Evolutionary conservation across 2,888 invertebrate genomes (phyloP).

Genomic region (Helleia helle): DNA sequence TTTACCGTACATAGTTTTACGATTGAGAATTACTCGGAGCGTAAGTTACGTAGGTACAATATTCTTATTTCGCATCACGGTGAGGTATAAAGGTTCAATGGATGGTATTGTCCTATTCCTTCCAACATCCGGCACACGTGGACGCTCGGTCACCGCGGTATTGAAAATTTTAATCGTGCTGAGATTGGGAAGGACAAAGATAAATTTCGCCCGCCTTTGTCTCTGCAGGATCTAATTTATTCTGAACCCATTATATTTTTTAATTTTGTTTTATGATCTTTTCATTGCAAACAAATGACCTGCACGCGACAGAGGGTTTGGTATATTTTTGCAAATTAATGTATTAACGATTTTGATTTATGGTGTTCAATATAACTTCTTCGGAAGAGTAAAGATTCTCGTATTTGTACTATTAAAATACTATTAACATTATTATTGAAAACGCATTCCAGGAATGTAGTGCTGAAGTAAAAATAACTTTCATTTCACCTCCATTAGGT

Average conservation of each 20-base stretch:
- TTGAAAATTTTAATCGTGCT: constrained; percentile 38
- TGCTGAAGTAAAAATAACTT: too few species aligned
- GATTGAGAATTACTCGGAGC: constrained; percentile 14
- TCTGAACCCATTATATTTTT: constrained; percentile 18
- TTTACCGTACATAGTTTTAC: constrained; percentile 24
- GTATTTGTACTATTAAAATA: too few species aligned
- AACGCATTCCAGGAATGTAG: too few species aligned
- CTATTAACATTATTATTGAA: too few species aligned
- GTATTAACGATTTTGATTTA: too few species aligned
- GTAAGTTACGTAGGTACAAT: constrained; percentile 33
- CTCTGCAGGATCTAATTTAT: constrained; percentile 21
- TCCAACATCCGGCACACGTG: constrained; percentile 64
- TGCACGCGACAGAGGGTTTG: constrained; percentile 4
- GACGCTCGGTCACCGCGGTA: constrained; percentile 36
- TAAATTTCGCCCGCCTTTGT: constrained; percentile 26
- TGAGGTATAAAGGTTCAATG: constrained; percentile 46
- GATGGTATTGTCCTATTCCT: constrained; percentile 52
- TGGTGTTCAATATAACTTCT: too few species aligned
- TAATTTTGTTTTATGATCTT: constrained; percentile 14
- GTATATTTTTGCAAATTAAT: constrained; percentile 7
- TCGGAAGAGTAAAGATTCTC: too few species aligned
- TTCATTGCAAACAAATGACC: constrained; percentile 1
- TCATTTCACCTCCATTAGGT: too few species aligned
- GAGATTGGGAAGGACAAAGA: constrained; percentile 18
- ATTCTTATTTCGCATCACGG: constrained; percentile 42